A percentile compares a stretch with the other conserved stretches of the same genome.
Evolutionary conservation across 1,140 invertebrate genomes (phyloP).

Genomic region (Rhyacophila brunnea): DNA sequence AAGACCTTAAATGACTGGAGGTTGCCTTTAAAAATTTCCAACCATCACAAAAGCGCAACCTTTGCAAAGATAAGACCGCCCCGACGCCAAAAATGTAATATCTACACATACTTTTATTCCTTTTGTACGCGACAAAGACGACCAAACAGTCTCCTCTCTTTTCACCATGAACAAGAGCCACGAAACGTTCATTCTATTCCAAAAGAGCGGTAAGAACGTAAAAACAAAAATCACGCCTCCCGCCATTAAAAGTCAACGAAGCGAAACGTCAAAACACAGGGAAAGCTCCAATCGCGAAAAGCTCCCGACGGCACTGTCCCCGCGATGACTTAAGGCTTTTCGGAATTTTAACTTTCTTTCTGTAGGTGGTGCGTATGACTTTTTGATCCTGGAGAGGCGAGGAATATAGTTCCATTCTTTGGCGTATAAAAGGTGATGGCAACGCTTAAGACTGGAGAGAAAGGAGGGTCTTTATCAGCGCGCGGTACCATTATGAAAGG

Average conservation of each 20-base stretch:
- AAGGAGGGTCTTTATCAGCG: slow-evolving; percentile 52
- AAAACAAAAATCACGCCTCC: slow-evolving; percentile 37
- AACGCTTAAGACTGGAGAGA: slow-evolving; percentile 44
- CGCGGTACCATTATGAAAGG: slow-evolving; percentile 49
- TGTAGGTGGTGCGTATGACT: slow-evolving; percentile 13
- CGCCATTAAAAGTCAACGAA: slow-evolving; percentile 30
- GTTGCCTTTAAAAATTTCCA: slow-evolving; percentile 23
- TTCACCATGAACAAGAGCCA: slow-evolving; percentile 34
- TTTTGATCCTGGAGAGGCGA: slow-evolving; percentile 39
- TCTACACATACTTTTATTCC: slow-evolving; percentile 19
- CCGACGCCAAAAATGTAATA: slow-evolving; percentile 11
- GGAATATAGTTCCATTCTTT: slow-evolving; percentile 35
- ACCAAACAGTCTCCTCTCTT: slow-evolving; percentile 27
- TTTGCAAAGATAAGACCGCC: slow-evolving; percentile 32
- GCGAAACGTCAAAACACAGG: slow-evolving; percentile 18
- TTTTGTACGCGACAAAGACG: slow-evolving; percentile 32
- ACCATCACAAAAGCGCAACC: slow-evolving; percentile 34
- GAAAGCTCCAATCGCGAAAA: not conserved
- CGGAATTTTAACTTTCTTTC: slow-evolving; percentile 42
- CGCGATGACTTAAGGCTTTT: slow-evolving; percentile 41
- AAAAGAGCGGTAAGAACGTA: slow-evolving; percentile 32
- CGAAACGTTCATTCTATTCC: slow-evolving; percentile 26
- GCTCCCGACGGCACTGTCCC: not conserved
- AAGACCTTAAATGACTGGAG: slow-evolving; percentile 24
- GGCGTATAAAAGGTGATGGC: slow-evolving; percentile 36